Evolutionary conservation across 2,888 invertebrate species (phyloP).

Genomic region (Polymixis flavicincta): DNA sequence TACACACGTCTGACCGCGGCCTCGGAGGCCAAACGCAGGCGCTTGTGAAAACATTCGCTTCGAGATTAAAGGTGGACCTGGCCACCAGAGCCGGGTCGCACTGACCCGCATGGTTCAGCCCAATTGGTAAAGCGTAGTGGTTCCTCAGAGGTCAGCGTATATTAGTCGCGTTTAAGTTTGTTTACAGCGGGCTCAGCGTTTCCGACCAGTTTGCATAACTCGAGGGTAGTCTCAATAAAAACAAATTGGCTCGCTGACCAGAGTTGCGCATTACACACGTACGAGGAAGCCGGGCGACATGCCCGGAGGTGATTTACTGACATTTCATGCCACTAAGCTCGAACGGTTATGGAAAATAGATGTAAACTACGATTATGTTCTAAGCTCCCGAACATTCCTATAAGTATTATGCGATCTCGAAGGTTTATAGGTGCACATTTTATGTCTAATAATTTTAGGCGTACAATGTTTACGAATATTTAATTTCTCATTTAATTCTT

Average conservation of each 20-base stretch:
- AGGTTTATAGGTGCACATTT: constrained; percentile 28
- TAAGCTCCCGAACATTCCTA: constrained; percentile 57
- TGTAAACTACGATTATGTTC: constrained; percentile 66
- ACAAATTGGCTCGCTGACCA: constrained; percentile 89
- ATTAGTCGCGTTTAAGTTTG: constrained; percentile 84
- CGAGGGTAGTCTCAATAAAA: constrained; percentile 90
- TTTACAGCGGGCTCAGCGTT: constrained; percentile 89
- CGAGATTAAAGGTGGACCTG: constrained; percentile 88
- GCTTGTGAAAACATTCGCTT: constrained; percentile 87
- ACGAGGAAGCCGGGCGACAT: constrained; percentile 87
- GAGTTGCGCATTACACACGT: constrained; percentile 88
- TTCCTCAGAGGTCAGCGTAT: constrained; percentile 70
- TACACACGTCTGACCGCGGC: constrained; percentile 85
- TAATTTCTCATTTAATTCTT: constrained; percentile 7
- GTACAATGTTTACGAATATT: constrained; percentile 25
- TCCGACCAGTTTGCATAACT: constrained; percentile 89
- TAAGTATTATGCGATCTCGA: constrained; percentile 42
- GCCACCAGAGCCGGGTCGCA: constrained; percentile 73
- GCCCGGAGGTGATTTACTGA: constrained; percentile 85
- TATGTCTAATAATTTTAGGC: constrained; percentile 12
- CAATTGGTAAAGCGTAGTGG: constrained; percentile 55
- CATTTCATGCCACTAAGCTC: constrained; percentile 74
- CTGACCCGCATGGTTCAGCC: constrained; percentile 70
- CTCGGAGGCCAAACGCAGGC: constrained; percentile 83
- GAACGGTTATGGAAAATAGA: constrained; percentile 71